A percentile compares a stretch with the other conserved stretches of the same genome.
Conservation (phyloP, 2,797 vertebrate genomes). For the Ptychadena robeensis region DNA sequence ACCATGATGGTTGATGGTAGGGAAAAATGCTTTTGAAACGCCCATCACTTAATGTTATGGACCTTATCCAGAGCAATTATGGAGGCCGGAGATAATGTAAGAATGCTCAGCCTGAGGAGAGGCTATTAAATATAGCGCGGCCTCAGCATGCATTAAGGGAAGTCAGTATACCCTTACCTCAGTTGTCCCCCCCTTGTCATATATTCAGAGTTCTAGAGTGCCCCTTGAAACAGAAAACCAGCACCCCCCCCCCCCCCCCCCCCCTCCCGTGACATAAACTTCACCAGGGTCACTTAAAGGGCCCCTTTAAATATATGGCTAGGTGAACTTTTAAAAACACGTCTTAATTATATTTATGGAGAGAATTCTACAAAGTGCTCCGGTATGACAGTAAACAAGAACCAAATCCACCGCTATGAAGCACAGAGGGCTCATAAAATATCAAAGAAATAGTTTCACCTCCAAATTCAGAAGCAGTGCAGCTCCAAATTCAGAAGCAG, state of each 20-base stretch:
- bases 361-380: too few species aligned
- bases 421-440: too few species aligned
- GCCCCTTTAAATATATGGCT: neutral
- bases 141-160: neutral
- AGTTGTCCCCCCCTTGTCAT: slow-evolving; percentile 4
- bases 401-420: too few species aligned
- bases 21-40: slow-evolving; percentile 7
- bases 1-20: slow-evolving; percentile 26
- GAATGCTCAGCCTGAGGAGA: slow-evolving; percentile 1
- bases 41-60: slow-evolving; percentile 25
- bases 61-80: slow-evolving; percentile 16
- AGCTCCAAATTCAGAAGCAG: too few species aligned
- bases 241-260: too few species aligned
- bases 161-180: neutral
- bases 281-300: neutral
- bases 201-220: slow-evolving; percentile 6
- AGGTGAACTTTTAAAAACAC: too few species aligned
- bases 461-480: too few species aligned
- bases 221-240: slow-evolving; percentile 9
- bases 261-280: slow-evolving; percentile 22
- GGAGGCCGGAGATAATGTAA: slow-evolving; percentile 6
- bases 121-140: neutral
- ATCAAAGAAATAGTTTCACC: too few species aligned
- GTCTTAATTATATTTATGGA: too few species aligned
- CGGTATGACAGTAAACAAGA: too few species aligned